phyloP scores from a whole-genome alignment of 2,797 vertebrate genomes.

The Pseudochirops cupreus region DNA sequence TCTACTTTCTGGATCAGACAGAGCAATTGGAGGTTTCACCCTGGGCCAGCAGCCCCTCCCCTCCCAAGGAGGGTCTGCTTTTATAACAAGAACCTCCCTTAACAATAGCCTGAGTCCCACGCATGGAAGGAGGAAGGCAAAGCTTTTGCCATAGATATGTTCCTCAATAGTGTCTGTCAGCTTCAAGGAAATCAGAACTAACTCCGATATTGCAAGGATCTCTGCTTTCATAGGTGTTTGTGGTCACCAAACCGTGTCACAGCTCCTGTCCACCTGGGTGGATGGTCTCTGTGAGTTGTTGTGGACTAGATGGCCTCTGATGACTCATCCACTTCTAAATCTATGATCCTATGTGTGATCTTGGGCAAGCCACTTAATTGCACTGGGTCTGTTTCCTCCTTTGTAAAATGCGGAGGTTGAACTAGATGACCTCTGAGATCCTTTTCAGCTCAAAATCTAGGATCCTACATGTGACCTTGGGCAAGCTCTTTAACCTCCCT shows the following conservation, averaged over 20 bases:
- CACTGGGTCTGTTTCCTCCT: neutral
- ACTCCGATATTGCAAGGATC: neutral
- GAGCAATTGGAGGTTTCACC: neutral
- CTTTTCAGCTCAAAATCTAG: too few species aligned
- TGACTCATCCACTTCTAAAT: neutral
- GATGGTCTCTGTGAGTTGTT: neutral
- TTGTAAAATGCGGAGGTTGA: too few species aligned
- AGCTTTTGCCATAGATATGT: neutral
- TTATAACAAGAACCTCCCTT: conserved; percentile 29
- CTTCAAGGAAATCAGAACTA: neutral
- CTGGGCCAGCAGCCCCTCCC: neutral
- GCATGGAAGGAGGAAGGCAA: neutral
- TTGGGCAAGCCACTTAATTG: neutral
- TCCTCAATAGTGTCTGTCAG: neutral
- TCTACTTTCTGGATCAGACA: neutral
- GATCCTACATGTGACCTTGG: too few species aligned
- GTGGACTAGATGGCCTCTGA: neutral
- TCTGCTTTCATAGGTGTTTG: neutral
- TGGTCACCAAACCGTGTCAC: neutral
- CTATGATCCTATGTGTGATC: neutral
- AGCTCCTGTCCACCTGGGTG: neutral
- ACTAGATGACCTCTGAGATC: too few species aligned
- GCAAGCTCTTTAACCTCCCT: too few species aligned
- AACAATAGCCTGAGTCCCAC: neutral
- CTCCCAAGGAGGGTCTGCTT: conserved; percentile 15